Evolutionary conservation across 2,113 vertebrate genomes (phyloP).

Genomic region (Chitala chitala): DNA sequence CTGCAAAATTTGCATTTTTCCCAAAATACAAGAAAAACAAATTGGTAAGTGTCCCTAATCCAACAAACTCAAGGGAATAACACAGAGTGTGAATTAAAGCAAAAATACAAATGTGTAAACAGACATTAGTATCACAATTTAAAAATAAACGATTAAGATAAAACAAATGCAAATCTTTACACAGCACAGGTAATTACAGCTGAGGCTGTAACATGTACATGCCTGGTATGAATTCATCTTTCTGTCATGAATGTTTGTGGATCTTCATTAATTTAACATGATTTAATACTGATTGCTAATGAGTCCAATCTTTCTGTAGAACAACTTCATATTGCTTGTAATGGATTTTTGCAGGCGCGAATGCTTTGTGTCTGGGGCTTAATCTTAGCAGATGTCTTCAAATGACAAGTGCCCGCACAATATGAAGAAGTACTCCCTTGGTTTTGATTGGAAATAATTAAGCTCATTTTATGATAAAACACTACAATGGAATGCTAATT

Average conservation of each 20-base stretch:
- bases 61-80: too few species aligned
- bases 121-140: too few species aligned
- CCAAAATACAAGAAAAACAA: too few species aligned
- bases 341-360: not conserved
- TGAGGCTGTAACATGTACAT: too few species aligned
- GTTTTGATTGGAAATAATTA: conserved; percentile 12
- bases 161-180: too few species aligned
- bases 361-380: not conserved
- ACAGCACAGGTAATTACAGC: too few species aligned
- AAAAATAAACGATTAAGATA: too few species aligned
- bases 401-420: not conserved
- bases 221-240: conserved; percentile 2
- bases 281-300: not conserved
- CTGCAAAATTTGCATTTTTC: too few species aligned
- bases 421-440: not conserved
- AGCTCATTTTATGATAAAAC: conserved; percentile 4
- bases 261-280: conserved; percentile 6
- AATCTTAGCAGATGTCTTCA: not conserved
- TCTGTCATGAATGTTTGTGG: not conserved
- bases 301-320: not conserved
- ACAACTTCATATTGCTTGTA: not conserved
- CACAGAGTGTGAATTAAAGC: too few species aligned
- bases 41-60: too few species aligned
- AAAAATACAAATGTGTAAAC: too few species aligned
- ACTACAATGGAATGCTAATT: not conserved